Base-by-base conservation (phyloP, 2,888 invertebrate genomes). In the Netelia inedita region DNA sequence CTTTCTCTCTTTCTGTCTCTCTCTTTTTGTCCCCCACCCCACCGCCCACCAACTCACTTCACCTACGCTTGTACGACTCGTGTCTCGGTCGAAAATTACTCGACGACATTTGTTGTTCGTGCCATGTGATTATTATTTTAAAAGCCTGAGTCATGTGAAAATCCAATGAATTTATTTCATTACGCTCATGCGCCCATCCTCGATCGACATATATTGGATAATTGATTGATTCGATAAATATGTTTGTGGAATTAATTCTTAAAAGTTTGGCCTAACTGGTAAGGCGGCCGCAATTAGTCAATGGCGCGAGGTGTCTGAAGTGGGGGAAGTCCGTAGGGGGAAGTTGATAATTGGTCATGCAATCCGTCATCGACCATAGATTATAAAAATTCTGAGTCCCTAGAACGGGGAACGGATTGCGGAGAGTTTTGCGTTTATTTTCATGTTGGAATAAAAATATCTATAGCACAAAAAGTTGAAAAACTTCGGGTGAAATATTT, bases 1-100 rank as follows among this genome's bases (percentile, higher is more conserved):
- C 86, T 87, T 87, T 88, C 87, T 80, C 87, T 86, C 89, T 86
- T 85, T 87, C 88, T 41, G 65, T 69, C 73, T 66, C 50, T 61
- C 83, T 21, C 66, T 69, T 35, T 78, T 46, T 16, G 53, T 73
- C 65, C 21, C 61, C 50, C 46, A 41, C 55, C 61, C 35, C 66
- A 23, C 23, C 59, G 16, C 61, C 21, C 43, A 50, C 19, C 55
- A 61, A 71, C 53, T 76, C 68, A 69, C 46, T 63, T 57, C 41
- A 41, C 35, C 68, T 21, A 11, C 71, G 41, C 35, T 35, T 6
- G 35, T 35, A 6, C 6, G 35, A 35, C 35, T 35, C 35, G 35
- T 35, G 35, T 35, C 35, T 46, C 16, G 23, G 9, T n/a, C 19
- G 2, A 68, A 50, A 14, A 57, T 35, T 35, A 23, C 74, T 50